phyloP scores from a whole-genome alignment of 2,888 invertebrate genomes.

The Clivina fossor region DNA sequence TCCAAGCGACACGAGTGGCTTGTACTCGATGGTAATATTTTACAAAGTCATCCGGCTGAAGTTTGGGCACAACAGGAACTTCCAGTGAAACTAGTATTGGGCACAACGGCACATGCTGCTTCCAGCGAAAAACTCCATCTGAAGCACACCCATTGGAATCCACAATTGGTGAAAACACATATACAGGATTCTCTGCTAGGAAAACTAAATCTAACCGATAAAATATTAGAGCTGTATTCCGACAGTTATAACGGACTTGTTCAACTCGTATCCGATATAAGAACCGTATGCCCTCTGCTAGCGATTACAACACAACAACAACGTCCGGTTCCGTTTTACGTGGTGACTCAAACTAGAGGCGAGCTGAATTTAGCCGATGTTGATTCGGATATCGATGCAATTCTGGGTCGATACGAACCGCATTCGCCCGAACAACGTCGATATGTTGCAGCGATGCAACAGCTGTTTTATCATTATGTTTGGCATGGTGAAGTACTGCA shows the following conservation, averaged over 20 bases:
- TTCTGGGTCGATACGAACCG: conserved; percentile 74
- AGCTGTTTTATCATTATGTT: conserved; percentile 79
- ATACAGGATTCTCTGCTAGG: conserved; percentile 67
- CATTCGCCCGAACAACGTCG: conserved; percentile 72
- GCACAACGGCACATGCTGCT: conserved; percentile 73
- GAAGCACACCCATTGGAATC: conserved; percentile 67
- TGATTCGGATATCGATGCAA: conserved; percentile 73
- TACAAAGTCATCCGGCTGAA: conserved; percentile 67
- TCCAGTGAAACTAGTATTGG: conserved; percentile 63
- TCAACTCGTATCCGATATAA: conserved; percentile 74
- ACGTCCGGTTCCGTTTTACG: conserved; percentile 69
- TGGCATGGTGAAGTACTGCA: conserved; percentile 71
- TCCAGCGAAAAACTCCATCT: conserved; percentile 63
- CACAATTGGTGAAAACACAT: conserved; percentile 64
- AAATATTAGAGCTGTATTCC: conserved; percentile 67
- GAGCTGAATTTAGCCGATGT: conserved; percentile 52
- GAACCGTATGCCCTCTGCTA: conserved; percentile 77
- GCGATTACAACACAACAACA: conserved; percentile 65
- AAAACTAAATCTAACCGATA: conserved; percentile 62
- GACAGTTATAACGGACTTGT: conserved; percentile 67
- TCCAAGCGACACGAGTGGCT: conserved; percentile 71
- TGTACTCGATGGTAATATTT: conserved; percentile 68
- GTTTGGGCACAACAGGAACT: conserved; percentile 59
- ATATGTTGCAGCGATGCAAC: conserved; percentile 77
- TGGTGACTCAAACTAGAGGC: conserved; percentile 67